phyloP scores from a whole-genome alignment of 2,113 vertebrate species.

The Turnix velox region DNA sequence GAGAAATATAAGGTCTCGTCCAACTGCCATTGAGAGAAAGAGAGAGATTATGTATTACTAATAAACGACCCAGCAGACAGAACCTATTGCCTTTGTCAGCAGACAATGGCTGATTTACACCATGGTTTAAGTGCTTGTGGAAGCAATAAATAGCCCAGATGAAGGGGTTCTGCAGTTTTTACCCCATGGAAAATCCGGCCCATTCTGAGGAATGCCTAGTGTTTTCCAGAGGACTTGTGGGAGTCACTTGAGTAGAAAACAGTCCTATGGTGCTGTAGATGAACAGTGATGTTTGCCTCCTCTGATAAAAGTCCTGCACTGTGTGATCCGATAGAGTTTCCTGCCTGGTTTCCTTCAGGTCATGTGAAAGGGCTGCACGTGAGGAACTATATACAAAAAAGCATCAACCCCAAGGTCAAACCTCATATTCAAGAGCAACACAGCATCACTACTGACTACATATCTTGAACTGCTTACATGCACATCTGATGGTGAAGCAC shows the following conservation, averaged over 20 bases:
- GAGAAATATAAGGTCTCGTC: not conserved
- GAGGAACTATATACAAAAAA: not conserved
- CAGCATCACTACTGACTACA: not conserved
- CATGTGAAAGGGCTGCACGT: not conserved
- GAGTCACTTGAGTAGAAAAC: not conserved
- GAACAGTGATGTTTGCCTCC: not conserved
- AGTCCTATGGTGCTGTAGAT: not conserved
- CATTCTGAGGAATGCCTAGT: not conserved
- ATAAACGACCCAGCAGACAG: not conserved
- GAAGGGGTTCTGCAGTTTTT: not conserved
- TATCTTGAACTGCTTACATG: not conserved
- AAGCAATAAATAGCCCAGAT: not conserved
- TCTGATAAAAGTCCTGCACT: not conserved
- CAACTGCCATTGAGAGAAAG: not conserved
- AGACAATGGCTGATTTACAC: conserved; percentile 9
- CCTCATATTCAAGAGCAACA: not conserved
- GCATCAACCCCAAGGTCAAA: not conserved
- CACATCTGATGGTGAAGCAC: not conserved
- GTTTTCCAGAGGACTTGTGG: not conserved
- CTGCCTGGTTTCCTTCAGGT: not conserved
- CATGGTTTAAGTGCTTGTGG: not conserved
- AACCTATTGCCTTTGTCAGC: conserved; percentile 26
- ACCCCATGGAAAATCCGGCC: not conserved
- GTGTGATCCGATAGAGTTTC: not conserved
- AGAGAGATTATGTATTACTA: not conserved